Evolutionary conservation across 2,888 invertebrate genomes (phyloP).

Genomic region (Euplagia quadripunctaria): DNA sequence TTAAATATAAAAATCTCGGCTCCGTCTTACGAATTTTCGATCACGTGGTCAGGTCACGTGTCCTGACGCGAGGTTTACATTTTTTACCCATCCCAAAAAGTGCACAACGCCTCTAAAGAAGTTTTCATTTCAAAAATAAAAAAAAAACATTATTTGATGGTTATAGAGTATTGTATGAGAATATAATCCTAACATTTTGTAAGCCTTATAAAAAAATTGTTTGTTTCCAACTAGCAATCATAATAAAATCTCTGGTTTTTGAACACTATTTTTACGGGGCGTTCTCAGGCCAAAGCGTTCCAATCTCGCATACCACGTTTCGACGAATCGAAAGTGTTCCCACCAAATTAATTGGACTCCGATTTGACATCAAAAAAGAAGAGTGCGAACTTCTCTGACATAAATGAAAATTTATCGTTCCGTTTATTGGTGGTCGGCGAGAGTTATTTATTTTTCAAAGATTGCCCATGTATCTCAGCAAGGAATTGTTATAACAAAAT

Average conservation of each 20-base stretch:
- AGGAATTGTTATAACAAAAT: neutral
- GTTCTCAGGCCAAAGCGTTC: constrained; percentile 35
- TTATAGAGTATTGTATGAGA: neutral
- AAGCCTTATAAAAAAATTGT: neutral
- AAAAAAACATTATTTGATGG: neutral
- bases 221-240: neutral
- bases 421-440: constrained; percentile 18
- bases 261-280: constrained; percentile 28
- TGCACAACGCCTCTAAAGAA: no score
- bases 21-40: no score
- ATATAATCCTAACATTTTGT: neutral
- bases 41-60: no score
- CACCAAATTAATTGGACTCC: constrained; percentile 66
- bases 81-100: no score
- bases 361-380: constrained; percentile 65
- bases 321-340: constrained; percentile 71
- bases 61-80: no score
- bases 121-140: no score
- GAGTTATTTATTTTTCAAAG: constrained; percentile 19
- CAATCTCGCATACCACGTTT: constrained; percentile 58
- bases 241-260: constrained; percentile 5
- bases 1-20: no score
- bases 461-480: neutral
- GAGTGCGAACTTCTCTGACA: constrained; percentile 43
- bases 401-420: constrained; percentile 43